phyloP scores from a whole-genome alignment of 2,113 vertebrate genomes.

The Lichenostomus cassidix region DNA sequence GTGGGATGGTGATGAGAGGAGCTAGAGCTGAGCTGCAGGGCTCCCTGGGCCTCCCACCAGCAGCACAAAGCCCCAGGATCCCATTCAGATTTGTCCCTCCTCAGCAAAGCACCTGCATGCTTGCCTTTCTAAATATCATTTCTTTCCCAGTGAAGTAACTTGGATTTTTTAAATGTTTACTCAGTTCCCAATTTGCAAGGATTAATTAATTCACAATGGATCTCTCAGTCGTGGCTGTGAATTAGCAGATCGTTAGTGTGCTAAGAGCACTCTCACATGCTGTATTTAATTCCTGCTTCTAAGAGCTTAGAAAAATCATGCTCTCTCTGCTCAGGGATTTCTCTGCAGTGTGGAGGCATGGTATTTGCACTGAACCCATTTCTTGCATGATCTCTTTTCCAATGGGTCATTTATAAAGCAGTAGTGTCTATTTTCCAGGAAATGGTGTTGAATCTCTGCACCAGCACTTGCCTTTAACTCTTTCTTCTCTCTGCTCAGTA shows the following conservation, averaged over 20 bases:
- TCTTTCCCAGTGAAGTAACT: neutral
- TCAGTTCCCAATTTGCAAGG: neutral
- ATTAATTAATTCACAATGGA: constrained; percentile 33
- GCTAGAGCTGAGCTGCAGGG: neutral
- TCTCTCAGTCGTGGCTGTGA: neutral
- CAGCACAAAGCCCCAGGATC: neutral
- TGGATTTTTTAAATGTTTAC: neutral
- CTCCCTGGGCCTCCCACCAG: neutral
- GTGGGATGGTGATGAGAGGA: too few species aligned
- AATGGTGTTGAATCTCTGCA: neutral
- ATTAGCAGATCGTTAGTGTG: neutral
- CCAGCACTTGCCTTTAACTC: neutral
- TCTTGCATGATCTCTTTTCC: neutral
- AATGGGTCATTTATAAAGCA: neutral
- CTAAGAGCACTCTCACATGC: neutral
- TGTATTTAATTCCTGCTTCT: constrained; percentile 12
- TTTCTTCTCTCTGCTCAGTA: neutral
- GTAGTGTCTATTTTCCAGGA: neutral
- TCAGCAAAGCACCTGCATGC: neutral
- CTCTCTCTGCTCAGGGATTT: neutral
- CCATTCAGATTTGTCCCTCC: neutral
- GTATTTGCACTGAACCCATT: neutral
- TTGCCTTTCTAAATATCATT: neutral
- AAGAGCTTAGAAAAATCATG: neutral
- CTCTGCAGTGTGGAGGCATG: neutral